These are phyloP conservation scores for Labeo calbasu DNA, from an alignment of 2,797 vertebrate genomes.

Conservation along the genomic window DNA sequence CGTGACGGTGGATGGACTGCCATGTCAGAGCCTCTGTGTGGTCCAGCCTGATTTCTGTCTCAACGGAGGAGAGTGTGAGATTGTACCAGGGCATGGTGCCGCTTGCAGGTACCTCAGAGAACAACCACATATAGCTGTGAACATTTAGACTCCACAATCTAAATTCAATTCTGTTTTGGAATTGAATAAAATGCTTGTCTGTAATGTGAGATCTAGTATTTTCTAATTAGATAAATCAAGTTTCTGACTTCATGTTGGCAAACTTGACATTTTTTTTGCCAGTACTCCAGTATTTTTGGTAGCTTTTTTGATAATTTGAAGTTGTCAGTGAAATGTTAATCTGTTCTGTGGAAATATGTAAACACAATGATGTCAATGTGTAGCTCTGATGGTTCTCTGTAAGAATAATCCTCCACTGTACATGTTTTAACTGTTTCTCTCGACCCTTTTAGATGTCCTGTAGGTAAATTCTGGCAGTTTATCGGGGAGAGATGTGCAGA, in stretches of 20 bases:
- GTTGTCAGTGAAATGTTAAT: not conserved
- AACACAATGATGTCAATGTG: slow-evolving; percentile 4
- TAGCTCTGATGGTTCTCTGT: not conserved
- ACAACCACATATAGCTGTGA: slow-evolving; percentile 16
- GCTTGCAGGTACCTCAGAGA: slow-evolving; percentile 82
- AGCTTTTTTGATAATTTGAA: not conserved
- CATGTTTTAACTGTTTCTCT: slow-evolving; percentile 60
- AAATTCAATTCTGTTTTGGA: not conserved
- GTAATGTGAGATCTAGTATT: not conserved
- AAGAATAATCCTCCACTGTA: slow-evolving; percentile 8
- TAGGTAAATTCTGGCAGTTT: slow-evolving; percentile 70
- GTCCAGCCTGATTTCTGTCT: slow-evolving; percentile 75
- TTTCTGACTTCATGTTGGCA: slow-evolving; percentile 24
- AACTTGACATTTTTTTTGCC: slow-evolving; percentile 28
- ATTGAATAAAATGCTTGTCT: not conserved
- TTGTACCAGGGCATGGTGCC: slow-evolving; percentile 78
- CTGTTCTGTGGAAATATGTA: not conserved
- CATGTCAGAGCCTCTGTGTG: slow-evolving; percentile 82
- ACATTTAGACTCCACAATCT: not conserved
- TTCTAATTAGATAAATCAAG: not conserved
- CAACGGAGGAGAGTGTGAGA: slow-evolving; percentile 77
- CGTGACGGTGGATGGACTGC: slow-evolving; percentile 69
- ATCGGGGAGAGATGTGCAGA: slow-evolving; percentile 73
- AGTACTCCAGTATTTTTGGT: not conserved
- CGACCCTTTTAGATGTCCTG: slow-evolving; percentile 73